phyloP scores from a whole-genome alignment of 92 coral and sea anemone genomes.

The Epizoanthus ramosus region DNA sequence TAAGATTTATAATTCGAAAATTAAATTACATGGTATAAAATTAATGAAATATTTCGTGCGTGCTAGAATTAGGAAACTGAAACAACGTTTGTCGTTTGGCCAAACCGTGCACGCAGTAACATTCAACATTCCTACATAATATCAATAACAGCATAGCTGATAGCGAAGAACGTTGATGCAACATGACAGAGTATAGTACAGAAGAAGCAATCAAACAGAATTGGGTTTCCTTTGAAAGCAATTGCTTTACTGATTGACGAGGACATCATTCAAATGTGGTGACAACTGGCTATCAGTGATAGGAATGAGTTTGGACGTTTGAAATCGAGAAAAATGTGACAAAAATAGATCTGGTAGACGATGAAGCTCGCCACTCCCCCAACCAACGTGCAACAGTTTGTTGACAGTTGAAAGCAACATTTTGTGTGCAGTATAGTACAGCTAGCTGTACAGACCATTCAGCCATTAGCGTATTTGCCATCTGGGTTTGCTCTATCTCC shows the following conservation, averaged over 20 bases:
- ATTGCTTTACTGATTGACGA: background rate
- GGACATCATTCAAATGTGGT: background rate
- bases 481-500: background rate
- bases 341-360: no score
- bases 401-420: background rate
- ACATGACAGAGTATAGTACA: no score
- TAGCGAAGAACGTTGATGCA: no score
- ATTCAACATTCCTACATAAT: no score
- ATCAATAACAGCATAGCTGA: no score
- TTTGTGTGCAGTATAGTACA: background rate
- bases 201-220: background rate
- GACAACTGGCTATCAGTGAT: background rate
- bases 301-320: background rate
- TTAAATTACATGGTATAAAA: no score
- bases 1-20: no score
- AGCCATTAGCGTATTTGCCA: no score
- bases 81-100: no score
- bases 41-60: no score
- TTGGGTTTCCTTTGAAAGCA: background rate
- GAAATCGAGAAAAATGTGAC: slow-evolving; percentile 8
- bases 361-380: background rate
- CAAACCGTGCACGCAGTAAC: no score
- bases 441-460: background rate
- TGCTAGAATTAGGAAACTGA: no score
- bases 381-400: background rate